Conservation (phyloP, 2,113 vertebrate genomes). For the Toxostoma redivivum region DNA sequence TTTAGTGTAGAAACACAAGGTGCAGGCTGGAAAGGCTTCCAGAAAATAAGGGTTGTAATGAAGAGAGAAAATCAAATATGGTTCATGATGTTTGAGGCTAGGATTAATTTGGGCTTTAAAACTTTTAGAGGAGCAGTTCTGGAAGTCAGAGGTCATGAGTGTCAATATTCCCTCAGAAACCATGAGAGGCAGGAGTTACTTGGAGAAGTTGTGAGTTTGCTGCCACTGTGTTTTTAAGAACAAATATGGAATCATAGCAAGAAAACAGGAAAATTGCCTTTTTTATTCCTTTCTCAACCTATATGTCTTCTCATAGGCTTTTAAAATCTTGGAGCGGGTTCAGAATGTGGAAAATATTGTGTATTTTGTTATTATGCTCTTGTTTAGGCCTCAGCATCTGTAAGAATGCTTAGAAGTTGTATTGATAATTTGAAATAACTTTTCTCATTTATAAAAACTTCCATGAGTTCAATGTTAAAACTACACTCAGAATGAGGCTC, state of each 20-base stretch:
- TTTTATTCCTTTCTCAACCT: not conserved
- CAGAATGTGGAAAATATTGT: not conserved
- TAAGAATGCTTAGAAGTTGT: not conserved
- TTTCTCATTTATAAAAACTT: not conserved
- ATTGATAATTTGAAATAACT: not conserved
- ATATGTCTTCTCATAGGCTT: accelerated
- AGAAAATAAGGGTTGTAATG: not conserved
- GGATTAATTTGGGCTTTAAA: not conserved
- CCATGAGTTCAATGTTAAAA: not conserved
- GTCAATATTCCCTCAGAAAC: not conserved
- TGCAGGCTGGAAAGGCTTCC: not conserved
- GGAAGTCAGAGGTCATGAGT: not conserved
- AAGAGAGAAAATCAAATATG: not conserved
- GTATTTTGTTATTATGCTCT: not conserved
- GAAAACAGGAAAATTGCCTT: not conserved
- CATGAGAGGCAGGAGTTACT: not conserved
- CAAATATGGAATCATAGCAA: not conserved
- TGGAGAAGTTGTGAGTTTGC: not conserved
- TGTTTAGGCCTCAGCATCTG: not conserved
- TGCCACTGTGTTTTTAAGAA: not conserved
- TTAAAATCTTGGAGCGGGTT: not conserved
- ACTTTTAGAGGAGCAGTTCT: not conserved
- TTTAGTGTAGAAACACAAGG: not conserved
- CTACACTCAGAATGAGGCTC: not conserved
- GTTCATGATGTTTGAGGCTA: not conserved